Percentiles rank a stretch among this genome's conserved stretches.
These are phyloP conservation scores for Apotomis betuletana DNA, from an alignment of 2,888 invertebrate genomes.

Conservation along the genomic window DNA sequence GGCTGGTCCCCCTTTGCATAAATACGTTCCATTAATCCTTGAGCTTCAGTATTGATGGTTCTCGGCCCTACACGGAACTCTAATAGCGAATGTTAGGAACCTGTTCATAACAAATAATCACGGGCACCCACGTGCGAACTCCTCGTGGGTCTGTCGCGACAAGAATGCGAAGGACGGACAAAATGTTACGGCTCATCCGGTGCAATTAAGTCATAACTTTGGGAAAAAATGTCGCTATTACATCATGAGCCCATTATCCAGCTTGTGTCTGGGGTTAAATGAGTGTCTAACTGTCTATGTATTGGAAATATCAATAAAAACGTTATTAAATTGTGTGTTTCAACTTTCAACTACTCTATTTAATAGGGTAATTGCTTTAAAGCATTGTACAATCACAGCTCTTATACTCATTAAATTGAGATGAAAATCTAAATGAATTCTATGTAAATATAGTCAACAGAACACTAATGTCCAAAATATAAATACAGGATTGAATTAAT, in stretches of 20 bases:
- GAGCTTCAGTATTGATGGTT: not conserved
- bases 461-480: too few species aligned
- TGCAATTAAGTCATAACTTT: not conserved
- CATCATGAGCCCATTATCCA: not conserved
- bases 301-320: too few species aligned
- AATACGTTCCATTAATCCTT: too few species aligned
- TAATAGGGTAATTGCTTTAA: too few species aligned
- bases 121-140: constrained; percentile 26
- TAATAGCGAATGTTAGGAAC: constrained; percentile 28
- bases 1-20: too few species aligned
- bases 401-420: too few species aligned
- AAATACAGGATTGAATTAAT: not conserved
- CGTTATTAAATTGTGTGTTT: too few species aligned
- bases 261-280: not conserved
- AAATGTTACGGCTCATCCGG: constrained; percentile 21
- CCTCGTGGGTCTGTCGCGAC: constrained; percentile 23
- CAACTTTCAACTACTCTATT: too few species aligned
- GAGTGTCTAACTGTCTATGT: too few species aligned
- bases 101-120: constrained; percentile 35
- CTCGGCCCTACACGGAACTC: constrained; percentile 9
- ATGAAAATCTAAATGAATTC: too few species aligned
- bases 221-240: not conserved
- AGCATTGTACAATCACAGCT: too few species aligned
- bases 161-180: constrained; percentile 34
- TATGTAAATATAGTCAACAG: too few species aligned